Conservation (phyloP, 2,113 vertebrate species). For the Serilophus lunatus region DNA sequence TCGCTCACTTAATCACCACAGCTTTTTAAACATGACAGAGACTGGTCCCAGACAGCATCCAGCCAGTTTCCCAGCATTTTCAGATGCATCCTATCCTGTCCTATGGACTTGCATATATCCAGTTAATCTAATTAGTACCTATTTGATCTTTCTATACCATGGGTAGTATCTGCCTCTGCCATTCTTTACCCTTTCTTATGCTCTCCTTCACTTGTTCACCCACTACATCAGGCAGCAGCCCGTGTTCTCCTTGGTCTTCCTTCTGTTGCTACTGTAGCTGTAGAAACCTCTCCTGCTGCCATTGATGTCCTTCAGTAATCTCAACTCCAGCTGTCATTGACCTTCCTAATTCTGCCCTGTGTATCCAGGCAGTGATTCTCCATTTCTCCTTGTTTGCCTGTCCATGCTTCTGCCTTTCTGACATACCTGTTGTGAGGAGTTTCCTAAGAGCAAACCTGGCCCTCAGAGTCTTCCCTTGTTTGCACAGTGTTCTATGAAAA, state of each 20-base stretch:
- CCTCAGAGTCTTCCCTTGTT: not conserved
- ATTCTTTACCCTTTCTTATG: not conserved
- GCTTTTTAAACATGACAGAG: not conserved
- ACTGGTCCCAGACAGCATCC: not conserved
- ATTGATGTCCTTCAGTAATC: not conserved
- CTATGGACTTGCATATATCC: not conserved
- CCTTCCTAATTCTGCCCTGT: not conserved
- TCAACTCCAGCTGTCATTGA: not conserved
- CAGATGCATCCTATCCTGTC: not conserved
- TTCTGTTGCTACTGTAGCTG: not conserved
- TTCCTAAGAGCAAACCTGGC: not conserved
- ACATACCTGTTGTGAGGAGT: not conserved
- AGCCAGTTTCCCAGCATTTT: not conserved
- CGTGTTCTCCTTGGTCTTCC: accelerated
- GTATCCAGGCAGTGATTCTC: not conserved
- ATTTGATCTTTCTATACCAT: not conserved
- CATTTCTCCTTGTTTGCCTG: not conserved
- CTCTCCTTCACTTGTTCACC: not conserved
- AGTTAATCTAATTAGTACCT: not conserved
- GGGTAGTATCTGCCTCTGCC: not conserved
- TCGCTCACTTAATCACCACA: not conserved
- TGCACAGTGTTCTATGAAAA: not conserved
- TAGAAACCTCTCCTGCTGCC: not conserved
- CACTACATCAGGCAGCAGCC: not conserved
- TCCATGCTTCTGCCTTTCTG: not conserved